Evolutionary conservation across 2,888 invertebrate species (phyloP), one percentile per base, ranked within the genome.

Genomic region (Mayetiola destructor): DNA sequence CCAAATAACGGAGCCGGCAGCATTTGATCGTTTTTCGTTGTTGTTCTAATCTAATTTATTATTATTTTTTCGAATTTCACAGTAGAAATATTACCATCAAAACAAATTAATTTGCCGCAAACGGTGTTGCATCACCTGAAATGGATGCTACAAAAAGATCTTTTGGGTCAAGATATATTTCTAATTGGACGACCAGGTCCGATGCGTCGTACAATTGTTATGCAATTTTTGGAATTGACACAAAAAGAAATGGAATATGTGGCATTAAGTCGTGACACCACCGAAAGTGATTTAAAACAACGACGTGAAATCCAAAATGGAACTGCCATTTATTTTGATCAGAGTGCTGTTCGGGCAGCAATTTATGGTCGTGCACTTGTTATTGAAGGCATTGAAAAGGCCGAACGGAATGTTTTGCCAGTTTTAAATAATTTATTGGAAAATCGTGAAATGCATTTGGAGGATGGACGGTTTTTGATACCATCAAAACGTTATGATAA

Each of bases 91-190:
- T 70, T 74, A 55, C 67, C 71, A 55, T 65, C 75, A 68, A 82
- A 82, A 64, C 68, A 76, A 16, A 76, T 79, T 58, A 72, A 77
- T 56, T 66, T 82, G 56, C 78, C 80, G 18, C 91, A 91, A 72
- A 84, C 83, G 59, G 79, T 81, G 1, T 71, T 92, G 5, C 79
- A 83, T 60, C 88, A 93, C 69, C 73, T 96, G 63, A 78, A 88
- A 79, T 96, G 96, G 96, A 91, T 96, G 82, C 80, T 95, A 75
- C 94, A 96, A 68, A 96, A 96, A 69, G 94, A 96, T 71, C 68
- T 82, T 23, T 74, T 97, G 3, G 86, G 88, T 0, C 97, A 97
- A 71, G 97, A 97, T 67, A 89, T 96, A 74, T 97, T 96, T 70
- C 75, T 97, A 35, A 80, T 96, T 59, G 97, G 96, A 1, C 80